Conservation (phyloP, 2,797 vertebrate species). For the Heliangelus exortis region DNA sequence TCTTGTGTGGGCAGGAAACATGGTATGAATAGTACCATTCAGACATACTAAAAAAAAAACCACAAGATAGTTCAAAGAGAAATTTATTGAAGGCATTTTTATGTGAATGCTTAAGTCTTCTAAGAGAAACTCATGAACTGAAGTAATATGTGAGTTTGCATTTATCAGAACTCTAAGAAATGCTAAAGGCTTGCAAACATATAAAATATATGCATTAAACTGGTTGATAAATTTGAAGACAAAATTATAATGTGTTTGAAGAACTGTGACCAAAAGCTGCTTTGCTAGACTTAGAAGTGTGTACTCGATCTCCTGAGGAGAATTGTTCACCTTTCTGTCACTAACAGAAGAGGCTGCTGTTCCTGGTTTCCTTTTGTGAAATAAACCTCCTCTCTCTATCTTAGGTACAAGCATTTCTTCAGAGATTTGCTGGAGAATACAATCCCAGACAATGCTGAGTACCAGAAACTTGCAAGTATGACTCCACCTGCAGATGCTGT, state of each 20-base stretch:
- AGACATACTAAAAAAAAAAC: not conserved
- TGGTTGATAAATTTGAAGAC: not conserved
- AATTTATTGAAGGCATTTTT: not conserved
- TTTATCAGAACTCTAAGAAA: not conserved
- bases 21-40: not conserved
- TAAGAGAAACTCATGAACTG: not conserved
- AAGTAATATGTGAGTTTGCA: not conserved
- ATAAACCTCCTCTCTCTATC: not conserved
- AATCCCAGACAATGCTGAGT: constrained; percentile 80
- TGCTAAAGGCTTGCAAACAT: not conserved
- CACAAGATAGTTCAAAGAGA: not conserved
- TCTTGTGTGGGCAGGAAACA: not conserved
- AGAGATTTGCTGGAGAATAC: constrained; percentile 88
- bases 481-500: not conserved
- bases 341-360: not conserved
- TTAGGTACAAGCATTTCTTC: constrained; percentile 89
- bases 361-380: not conserved
- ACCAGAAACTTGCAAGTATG: constrained; percentile 88
- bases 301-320: not conserved
- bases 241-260: not conserved
- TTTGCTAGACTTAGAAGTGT: not conserved
- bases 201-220: not conserved
- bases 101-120: not conserved
- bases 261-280: not conserved
- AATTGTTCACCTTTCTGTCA: not conserved